These are phyloP conservation scores for Xenotilapia leptura DNA, from an alignment of 2,113 vertebrate species.

Conservation along the genomic window DNA sequence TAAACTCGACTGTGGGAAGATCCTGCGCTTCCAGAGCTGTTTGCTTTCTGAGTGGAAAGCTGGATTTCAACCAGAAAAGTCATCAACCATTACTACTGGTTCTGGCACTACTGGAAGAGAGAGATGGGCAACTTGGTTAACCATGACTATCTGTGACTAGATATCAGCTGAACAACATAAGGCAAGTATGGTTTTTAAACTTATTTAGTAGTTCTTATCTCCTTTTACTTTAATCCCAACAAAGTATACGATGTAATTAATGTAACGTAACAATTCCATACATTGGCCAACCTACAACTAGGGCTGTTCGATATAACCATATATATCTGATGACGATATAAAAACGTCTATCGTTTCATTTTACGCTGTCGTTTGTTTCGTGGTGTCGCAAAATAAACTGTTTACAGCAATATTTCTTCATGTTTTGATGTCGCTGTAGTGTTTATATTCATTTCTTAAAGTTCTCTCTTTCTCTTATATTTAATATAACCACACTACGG, in stretches of 20 bases:
- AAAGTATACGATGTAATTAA: neutral
- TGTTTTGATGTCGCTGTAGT: neutral
- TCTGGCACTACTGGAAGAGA: neutral
- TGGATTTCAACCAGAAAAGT: neutral
- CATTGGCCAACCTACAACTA: neutral
- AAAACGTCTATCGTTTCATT: rapidly evolving
- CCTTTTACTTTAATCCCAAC: neutral
- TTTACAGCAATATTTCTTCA: neutral
- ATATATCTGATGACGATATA: rapidly evolving
- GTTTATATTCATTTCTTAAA: neutral
- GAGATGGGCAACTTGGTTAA: neutral
- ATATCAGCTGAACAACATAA: neutral
- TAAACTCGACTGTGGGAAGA: neutral
- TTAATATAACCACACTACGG: neutral
- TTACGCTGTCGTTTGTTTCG: neutral
- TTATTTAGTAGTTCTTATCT: neutral
- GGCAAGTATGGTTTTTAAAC: neutral
- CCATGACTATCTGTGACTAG: neutral
- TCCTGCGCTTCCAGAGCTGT: neutral
- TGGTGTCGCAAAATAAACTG: neutral
- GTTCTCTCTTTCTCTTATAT: neutral
- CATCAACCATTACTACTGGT: neutral
- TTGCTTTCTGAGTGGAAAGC: neutral
- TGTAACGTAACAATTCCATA: neutral
- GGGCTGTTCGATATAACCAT: too few species aligned